A percentile compares a stretch with the other conserved stretches of the same genome.
These are phyloP conservation scores for Pipistrellus kuhlii DNA, from an alignment of 2,797 vertebrate species.

Conservation along the genomic window DNA sequence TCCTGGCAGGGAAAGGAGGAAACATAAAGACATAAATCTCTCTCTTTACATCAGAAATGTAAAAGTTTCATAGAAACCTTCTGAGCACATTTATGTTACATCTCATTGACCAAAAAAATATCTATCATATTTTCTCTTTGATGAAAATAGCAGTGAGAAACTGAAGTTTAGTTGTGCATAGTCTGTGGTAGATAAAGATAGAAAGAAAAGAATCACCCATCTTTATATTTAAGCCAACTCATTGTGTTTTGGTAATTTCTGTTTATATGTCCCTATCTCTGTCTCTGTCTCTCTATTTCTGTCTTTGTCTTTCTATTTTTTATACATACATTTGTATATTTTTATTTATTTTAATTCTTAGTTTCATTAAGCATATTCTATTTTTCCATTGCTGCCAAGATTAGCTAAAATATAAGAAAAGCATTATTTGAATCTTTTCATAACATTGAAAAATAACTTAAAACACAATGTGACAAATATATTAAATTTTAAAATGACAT, in stretches of 20 bases:
- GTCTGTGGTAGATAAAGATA: neutral
- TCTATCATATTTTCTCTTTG: fast-evolving
- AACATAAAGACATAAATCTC: neutral
- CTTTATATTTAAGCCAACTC: neutral
- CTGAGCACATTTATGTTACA: neutral
- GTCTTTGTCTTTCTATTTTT: neutral
- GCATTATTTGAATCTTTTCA: neutral
- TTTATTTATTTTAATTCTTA: neutral
- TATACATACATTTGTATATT: neutral
- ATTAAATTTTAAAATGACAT: neutral
- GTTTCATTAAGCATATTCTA: neutral
- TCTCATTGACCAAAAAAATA: neutral
- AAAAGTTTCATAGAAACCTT: neutral
- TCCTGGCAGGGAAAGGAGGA: neutral
- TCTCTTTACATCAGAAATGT: neutral
- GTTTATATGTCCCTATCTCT: neutral
- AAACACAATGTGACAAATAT: neutral
- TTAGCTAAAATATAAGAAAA: neutral
- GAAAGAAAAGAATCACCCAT: fast-evolving
- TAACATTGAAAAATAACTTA: neutral
- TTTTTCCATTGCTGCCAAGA: neutral
- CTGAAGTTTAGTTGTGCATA: no score
- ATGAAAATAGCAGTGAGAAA: neutral
- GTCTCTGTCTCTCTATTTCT: neutral
- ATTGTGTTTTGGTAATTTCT: no score